Percentiles rank a stretch among this genome's conserved stretches.
phyloP scores from a whole-genome alignment of 2,888 invertebrate species.

The Lasioglossum marginatum region DNA sequence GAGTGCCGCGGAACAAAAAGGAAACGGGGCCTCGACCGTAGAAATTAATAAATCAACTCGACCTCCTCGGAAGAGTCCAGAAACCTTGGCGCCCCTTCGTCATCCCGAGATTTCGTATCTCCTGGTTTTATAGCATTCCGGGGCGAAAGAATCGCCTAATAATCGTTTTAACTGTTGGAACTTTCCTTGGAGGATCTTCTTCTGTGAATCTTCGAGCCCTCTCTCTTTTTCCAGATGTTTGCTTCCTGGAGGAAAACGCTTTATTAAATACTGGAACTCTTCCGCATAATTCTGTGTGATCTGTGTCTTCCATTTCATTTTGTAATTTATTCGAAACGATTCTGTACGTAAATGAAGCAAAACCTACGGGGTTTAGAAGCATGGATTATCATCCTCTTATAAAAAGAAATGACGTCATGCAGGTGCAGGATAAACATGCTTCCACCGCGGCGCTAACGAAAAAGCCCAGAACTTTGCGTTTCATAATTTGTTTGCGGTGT shows the following conservation, averaged over 20 bases:
- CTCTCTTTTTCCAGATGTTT: neutral
- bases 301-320: neutral
- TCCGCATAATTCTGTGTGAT: neutral
- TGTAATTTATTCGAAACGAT: neutral
- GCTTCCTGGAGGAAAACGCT: neutral
- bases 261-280: neutral
- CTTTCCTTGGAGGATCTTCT: conserved; percentile 23
- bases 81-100: conserved; percentile 57
- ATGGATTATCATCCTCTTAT: neutral
- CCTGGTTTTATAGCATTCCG: conserved; percentile 61
- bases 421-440: neutral
- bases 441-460: neutral
- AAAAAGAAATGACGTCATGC: neutral
- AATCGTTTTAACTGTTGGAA: conserved; percentile 49
- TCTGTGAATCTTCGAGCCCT: neutral
- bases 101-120: conserved; percentile 64
- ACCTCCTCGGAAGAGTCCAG: conserved; percentile 38
- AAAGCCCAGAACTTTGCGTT: neutral
- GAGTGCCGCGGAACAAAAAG: conserved; percentile 24
- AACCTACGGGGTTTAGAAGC: neutral
- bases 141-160: conserved; percentile 63
- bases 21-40: conserved; percentile 36
- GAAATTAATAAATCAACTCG: conserved; percentile 75
- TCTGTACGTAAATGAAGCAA: neutral
- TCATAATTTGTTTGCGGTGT: neutral